A percentile compares a stretch with the other conserved stretches of the same genome.
phyloP scores from a whole-genome alignment of 2,888 invertebrate species.

The Tinea pellionella region DNA sequence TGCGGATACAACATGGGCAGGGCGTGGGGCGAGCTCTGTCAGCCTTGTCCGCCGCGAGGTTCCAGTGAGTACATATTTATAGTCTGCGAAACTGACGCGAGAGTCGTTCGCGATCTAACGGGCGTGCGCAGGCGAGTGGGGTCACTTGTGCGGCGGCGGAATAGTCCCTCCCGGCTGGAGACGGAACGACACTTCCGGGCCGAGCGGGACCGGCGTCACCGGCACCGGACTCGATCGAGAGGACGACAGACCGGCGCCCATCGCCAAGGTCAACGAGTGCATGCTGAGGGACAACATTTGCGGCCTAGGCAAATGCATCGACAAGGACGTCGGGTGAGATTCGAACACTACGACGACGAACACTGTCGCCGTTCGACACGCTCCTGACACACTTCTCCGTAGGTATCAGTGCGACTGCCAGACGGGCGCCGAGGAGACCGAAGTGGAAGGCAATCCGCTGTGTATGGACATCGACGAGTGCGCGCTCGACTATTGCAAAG shows the following conservation, averaged over 20 bases:
- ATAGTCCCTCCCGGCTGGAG: conserved; percentile 48
- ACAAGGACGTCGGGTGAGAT: conserved; percentile 73
- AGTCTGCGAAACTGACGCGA: too few relatives aligned
- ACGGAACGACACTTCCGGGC: conserved; percentile 40
- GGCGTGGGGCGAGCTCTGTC: conserved; percentile 85
- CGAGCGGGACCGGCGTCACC: conserved; percentile 21
- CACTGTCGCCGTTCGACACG: too few relatives aligned
- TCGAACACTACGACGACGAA: not conserved
- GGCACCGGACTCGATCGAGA: conserved; percentile 22
- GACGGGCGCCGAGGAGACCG: conserved; percentile 71
- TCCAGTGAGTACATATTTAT: conserved; percentile 34
- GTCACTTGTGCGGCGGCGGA: conserved; percentile 66
- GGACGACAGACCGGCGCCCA: conserved; percentile 30
- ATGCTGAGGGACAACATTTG: conserved; percentile 80
- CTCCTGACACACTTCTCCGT: not conserved
- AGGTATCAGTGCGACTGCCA: conserved; percentile 82
- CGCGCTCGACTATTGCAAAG: conserved; percentile 74
- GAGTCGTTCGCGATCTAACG: not conserved
- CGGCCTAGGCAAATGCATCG: conserved; percentile 78
- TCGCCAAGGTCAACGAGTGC: conserved; percentile 78
- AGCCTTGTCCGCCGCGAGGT: conserved; percentile 74
- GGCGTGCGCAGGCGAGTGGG: conserved; percentile 58
- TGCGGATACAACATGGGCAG: conserved; percentile 89
- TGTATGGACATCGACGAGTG: conserved; percentile 86
- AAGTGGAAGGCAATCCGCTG: conserved; percentile 53